Evolutionary conservation across 2,888 invertebrate species (phyloP), one percentile per base, ranked within the genome.

Genomic region (Pyrrhia umbra): DNA sequence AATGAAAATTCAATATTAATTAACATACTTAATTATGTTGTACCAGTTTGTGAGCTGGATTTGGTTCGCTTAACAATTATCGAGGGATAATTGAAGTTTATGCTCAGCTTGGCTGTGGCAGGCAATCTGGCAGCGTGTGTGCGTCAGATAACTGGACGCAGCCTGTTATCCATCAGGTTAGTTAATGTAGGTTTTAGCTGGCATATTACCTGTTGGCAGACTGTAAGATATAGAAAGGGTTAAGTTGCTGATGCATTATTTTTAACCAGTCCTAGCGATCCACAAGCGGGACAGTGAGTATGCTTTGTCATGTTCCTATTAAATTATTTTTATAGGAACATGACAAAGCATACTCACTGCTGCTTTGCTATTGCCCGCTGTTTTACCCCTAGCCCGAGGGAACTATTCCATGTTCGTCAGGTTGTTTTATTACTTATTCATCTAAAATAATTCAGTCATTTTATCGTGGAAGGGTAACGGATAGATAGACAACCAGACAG

Each of bases 31-130:
- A 60, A 70, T 64, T 56, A 64, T 52, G 63, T 73, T 51, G 50
- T 42, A 60, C 42, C 56, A 62, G 76, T 42, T 63, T 27, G 16
- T 21, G 45, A 45, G 25, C 23, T 39, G 15, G 10, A 39, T 68
- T 62, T 68, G 69, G 71, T 75, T 69, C 68, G 63, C 62, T 63
- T 60, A 50, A 64, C 69, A 74, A 73, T 76, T 62, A 71, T 75
- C 47, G 58, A 52, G 59, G 67, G 67, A 61, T 79, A 75, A 79
- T 72, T 79, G 69, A 77, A 75, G 65, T 80, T 64, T 68, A 70
- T 65, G 70, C 60, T 55, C 42, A 66, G 63, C 54, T 58, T 51
- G 68, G 55, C 47, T 68, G 70, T 61, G 75, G 58, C 59, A 54
- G 73, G 60, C 65, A 46, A 66, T 65, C 74, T 57, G 50, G 55